A percentile compares a stretch with the other conserved stretches of the same genome.
These are phyloP conservation scores for Tetramorium parvispinum DNA, from an alignment of 1,140 invertebrate species.

Conservation along the genomic window DNA sequence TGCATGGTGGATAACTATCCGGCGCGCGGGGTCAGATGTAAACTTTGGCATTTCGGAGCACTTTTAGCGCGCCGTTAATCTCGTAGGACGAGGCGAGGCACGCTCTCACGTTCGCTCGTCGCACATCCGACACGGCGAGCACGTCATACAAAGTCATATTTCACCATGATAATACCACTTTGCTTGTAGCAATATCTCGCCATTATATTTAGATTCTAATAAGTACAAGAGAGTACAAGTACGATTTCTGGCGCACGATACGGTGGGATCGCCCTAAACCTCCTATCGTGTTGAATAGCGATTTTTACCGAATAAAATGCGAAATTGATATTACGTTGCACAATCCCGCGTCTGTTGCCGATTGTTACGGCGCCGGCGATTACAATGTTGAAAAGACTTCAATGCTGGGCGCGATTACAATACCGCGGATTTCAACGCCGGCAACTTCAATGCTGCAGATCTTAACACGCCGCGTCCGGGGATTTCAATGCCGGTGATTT, in stretches of 20 bases:
- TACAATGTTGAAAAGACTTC: not conserved
- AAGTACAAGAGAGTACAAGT: not conserved
- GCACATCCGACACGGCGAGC: constrained; percentile 36
- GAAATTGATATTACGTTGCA: constrained; percentile 20
- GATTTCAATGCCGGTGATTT: constrained; percentile 48
- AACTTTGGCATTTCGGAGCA: constrained; percentile 50
- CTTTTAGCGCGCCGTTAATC: constrained; percentile 23
- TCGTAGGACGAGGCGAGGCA: constrained; percentile 23
- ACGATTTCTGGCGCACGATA: constrained; percentile 10
- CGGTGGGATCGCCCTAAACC: not conserved
- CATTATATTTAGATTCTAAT: constrained; percentile 31
- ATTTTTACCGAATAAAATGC: not conserved
- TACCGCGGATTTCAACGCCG: constrained; percentile 39
- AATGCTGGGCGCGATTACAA: not conserved
- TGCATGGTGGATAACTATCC: not conserved
- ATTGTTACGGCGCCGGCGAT: not conserved
- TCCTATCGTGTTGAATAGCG: not conserved
- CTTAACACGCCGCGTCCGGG: not conserved
- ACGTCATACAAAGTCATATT: constrained; percentile 38
- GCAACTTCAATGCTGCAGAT: constrained; percentile 8
- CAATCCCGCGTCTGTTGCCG: not conserved
- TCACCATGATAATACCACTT: constrained; percentile 27
- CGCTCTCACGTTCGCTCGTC: constrained; percentile 52
- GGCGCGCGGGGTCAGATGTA: not conserved
- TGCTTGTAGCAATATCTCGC: constrained; percentile 20